A percentile compares a stretch with the other conserved stretches of the same genome.
Evolutionary conservation across 2,797 vertebrate genomes (phyloP).

Genomic region (Muscicapa comitata): DNA sequence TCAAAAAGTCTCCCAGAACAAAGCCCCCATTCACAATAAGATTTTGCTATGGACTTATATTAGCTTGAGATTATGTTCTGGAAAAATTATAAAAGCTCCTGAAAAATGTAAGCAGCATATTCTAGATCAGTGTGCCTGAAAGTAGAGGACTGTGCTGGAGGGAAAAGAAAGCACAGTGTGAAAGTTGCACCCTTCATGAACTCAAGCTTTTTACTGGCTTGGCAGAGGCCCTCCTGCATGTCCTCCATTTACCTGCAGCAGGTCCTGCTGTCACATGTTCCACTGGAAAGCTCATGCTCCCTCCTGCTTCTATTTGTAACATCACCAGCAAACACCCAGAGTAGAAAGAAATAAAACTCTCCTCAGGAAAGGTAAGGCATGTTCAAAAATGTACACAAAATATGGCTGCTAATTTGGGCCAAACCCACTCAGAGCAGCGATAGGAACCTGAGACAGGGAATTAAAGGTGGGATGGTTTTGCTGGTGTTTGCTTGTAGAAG

Average conservation of each 20-base stretch:
- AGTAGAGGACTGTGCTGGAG: background rate
- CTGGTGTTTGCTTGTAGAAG: background rate
- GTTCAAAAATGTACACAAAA: background rate
- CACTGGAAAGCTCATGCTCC: background rate
- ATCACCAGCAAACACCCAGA: background rate
- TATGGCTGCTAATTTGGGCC: background rate
- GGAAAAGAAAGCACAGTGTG: background rate
- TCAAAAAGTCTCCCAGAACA: constrained; percentile 15
- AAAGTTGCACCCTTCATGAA: background rate
- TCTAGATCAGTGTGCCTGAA: background rate
- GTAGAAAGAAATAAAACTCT: background rate
- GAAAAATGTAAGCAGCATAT: background rate
- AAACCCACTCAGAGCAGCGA: background rate
- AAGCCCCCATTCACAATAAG: background rate
- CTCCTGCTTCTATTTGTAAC: background rate
- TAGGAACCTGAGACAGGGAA: background rate
- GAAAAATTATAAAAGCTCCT: background rate
- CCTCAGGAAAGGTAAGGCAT: background rate
- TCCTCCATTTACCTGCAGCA: background rate
- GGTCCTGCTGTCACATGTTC: rapidly evolving
- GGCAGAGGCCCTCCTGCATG: background rate
- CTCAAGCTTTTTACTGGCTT: background rate
- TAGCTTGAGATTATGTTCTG: background rate
- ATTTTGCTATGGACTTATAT: background rate
- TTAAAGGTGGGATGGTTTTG: background rate